Conservation (phyloP, 2,113 vertebrate species). For the Ochotona curzoniae region DNA sequence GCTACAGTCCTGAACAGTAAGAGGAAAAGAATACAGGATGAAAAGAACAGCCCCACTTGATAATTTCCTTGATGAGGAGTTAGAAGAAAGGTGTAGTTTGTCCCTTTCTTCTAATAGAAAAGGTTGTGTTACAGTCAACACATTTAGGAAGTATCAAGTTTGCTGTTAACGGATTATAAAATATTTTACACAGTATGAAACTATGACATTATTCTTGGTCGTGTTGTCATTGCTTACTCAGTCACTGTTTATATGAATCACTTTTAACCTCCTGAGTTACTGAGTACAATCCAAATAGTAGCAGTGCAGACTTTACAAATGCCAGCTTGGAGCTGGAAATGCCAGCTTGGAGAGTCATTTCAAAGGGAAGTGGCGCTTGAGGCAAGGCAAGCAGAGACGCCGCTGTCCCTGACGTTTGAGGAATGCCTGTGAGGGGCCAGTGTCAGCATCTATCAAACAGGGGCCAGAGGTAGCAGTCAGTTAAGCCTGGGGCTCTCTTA, state of each 20-base stretch:
- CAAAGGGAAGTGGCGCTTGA: neutral
- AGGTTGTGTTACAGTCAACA: neutral
- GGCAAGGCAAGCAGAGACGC: neutral
- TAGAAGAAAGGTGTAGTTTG: conserved; percentile 29
- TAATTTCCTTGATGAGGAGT: conserved; percentile 42
- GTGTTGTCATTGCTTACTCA: conserved; percentile 17
- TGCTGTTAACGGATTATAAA: conserved; percentile 66
- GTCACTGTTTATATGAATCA: conserved; percentile 8
- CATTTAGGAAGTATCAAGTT: conserved; percentile 58
- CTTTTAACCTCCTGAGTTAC: conserved; percentile 22
- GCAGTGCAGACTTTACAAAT: neutral
- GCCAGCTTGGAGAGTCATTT: neutral
- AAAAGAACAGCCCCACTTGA: neutral
- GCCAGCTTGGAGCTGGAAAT: neutral
- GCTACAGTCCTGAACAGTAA: neutral
- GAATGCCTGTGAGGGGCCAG: no score
- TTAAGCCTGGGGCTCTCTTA: neutral
- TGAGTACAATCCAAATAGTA: conserved; percentile 31
- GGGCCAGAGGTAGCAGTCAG: neutral
- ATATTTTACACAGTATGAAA: conserved; percentile 36
- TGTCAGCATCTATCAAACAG: neutral
- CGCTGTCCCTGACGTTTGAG: neutral
- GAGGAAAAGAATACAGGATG: neutral
- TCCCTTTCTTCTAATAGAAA: conserved; percentile 41
- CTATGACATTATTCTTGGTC: conserved; percentile 54